Evolutionary conservation across 2,797 vertebrate species (phyloP).

Genomic region (Acanthornis magna): DNA sequence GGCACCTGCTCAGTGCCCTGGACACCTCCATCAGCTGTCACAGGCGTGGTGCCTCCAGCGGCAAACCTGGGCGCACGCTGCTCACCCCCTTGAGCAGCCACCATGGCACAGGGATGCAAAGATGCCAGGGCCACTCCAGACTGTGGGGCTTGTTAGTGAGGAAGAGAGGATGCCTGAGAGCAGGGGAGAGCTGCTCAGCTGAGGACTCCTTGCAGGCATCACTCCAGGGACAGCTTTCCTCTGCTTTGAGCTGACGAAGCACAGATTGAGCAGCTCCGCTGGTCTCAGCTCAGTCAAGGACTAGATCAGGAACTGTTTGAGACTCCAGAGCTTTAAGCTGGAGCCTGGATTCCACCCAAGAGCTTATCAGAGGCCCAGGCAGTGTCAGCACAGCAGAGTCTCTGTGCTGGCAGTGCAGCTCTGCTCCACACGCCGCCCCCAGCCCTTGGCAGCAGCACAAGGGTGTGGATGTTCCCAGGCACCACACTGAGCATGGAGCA

Average conservation of each 20-base stretch:
- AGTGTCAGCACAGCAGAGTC: fast-evolving
- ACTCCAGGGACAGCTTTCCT: not conserved
- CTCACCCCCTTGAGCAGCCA: not conserved
- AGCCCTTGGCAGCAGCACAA: fast-evolving
- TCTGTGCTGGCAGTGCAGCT: fast-evolving
- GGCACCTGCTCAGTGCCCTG: not conserved
- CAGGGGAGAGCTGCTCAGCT: not conserved
- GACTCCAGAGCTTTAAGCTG: not conserved
- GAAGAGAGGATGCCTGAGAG: not conserved
- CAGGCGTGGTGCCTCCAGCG: not conserved
- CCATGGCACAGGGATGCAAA: fast-evolving
- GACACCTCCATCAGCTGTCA: not conserved
- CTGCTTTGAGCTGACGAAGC: not conserved
- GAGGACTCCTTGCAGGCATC: not conserved
- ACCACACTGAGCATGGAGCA: fast-evolving
- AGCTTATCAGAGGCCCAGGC: not conserved
- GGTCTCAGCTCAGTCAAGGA: not conserved
- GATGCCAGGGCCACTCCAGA: not conserved
- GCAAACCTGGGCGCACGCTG: not conserved
- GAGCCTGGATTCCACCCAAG: not conserved
- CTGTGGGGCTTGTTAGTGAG: not conserved
- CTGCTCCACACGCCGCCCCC: not conserved
- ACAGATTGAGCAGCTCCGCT: not conserved
- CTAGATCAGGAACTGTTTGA: not conserved
- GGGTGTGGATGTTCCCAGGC: not conserved